Conservation (phyloP, 1,140 invertebrate species). For the Lasioglossum albipes region DNA sequence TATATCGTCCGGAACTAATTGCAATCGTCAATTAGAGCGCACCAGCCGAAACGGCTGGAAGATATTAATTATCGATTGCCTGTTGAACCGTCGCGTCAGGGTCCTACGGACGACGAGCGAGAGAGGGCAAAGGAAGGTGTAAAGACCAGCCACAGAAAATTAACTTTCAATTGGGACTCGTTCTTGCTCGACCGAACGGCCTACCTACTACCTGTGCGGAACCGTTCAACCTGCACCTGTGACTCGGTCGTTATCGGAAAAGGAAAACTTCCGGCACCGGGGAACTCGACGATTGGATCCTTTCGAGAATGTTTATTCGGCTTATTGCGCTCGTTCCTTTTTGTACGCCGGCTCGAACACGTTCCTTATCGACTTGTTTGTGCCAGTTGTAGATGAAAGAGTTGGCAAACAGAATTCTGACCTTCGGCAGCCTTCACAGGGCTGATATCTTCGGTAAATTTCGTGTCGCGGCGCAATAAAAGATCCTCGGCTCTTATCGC, state of each 20-base stretch:
- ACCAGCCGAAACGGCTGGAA: slow-evolving; percentile 67
- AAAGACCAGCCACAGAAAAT: slow-evolving; percentile 52
- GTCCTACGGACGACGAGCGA: slow-evolving; percentile 3
- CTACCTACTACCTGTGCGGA: slow-evolving; percentile 36
- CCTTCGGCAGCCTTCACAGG: background rate
- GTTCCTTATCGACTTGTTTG: slow-evolving; percentile 29
- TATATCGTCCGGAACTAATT: slow-evolving; percentile 77
- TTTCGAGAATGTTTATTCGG: slow-evolving; percentile 42
- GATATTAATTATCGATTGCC: slow-evolving; percentile 77
- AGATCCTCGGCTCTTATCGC: background rate
- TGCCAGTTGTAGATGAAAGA: slow-evolving; percentile 5
- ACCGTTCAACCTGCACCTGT: slow-evolving; percentile 54
- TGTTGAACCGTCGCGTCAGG: slow-evolving; percentile 27
- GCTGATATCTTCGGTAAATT: slow-evolving; percentile 18
- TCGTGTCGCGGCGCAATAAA: background rate
- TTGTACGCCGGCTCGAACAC: background rate
- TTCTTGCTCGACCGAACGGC: slow-evolving; percentile 37
- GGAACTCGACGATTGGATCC: slow-evolving; percentile 36
- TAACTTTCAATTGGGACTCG: slow-evolving; percentile 61
- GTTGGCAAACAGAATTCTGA: slow-evolving; percentile 18
- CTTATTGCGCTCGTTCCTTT: slow-evolving; percentile 25
- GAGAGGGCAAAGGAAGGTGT: background rate
- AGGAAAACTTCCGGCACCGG: slow-evolving; percentile 51
- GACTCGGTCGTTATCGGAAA: slow-evolving; percentile 50
- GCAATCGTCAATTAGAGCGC: slow-evolving; percentile 74